phyloP scores from a whole-genome alignment of 2,797 vertebrate species.

The Anas georgica region DNA sequence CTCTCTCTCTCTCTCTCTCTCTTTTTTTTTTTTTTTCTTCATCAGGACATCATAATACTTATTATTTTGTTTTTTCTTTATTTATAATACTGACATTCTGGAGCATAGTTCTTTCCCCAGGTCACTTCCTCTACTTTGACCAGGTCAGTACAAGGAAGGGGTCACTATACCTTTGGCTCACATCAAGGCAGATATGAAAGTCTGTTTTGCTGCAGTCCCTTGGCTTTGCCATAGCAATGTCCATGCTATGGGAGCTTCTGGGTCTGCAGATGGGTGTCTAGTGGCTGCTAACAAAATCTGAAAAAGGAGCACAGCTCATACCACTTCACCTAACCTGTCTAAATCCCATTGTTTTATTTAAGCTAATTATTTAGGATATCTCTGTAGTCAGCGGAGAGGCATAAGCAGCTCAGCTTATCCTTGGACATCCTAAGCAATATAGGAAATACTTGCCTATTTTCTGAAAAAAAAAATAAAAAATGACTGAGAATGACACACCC shows the following conservation, averaged over 20 bases:
- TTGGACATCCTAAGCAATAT: not conserved
- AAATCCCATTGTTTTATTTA: not conserved
- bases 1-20: not conserved
- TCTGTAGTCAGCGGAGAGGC: not conserved
- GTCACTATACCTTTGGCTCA: not conserved
- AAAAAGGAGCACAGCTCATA: not conserved
- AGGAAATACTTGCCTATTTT: not conserved
- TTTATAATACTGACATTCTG: not conserved
- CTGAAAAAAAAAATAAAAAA: not conserved
- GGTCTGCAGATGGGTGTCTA: not conserved
- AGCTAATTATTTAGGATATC: not conserved
- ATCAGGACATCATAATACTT: not conserved
- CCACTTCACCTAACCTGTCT: not conserved
- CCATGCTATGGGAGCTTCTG: not conserved
- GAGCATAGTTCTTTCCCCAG: not conserved
- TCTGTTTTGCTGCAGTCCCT: not conserved
- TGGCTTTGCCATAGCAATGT: not conserved
- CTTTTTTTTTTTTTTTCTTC: not conserved
- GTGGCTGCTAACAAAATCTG: not conserved
- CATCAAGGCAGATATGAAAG: fast-evolving
- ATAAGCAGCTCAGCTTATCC: not conserved
- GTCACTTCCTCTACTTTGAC: fast-evolving
- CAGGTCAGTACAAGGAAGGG: not conserved
- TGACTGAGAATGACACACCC: not conserved
- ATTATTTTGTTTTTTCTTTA: not conserved